These are phyloP conservation scores for Calvadosia cruxmelitensis DNA, from an alignment of 30 jellyfish, hydroid and myxozoan species.

Conservation along the genomic window DNA sequence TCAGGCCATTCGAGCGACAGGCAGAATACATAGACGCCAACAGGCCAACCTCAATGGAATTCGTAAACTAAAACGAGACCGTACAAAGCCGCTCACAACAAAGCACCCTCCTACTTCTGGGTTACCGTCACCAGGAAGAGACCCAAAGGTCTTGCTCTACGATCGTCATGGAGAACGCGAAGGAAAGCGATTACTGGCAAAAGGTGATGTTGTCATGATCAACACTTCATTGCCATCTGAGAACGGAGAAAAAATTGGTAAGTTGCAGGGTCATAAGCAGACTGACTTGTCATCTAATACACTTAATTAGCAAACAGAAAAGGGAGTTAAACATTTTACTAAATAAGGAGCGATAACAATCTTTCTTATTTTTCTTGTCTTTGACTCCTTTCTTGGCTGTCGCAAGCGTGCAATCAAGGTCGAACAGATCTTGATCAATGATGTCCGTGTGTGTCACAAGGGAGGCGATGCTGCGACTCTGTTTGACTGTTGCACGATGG, in stretches of 20 bases:
- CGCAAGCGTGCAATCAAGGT: no score
- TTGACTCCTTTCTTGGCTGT: no score
- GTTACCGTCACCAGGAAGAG: neutral
- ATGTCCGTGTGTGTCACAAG: no score
- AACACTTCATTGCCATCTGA: neutral
- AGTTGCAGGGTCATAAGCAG: no score
- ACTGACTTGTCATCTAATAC: no score
- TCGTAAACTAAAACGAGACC: neutral
- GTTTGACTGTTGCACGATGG: no score
- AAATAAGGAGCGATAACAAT: no score
- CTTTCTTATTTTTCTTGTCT: no score
- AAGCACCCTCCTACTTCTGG: neutral
- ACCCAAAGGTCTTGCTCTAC: neutral
- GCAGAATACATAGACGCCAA: neutral
- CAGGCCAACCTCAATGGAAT: neutral
- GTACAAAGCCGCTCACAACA: neutral
- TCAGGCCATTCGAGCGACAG: neutral
- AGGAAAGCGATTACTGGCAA: neutral
- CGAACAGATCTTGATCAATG: no score
- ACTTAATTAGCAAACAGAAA: no score
- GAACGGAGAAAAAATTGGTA: neutral
- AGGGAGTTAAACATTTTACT: no score
- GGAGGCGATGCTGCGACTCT: no score
- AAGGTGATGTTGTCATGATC: neutral
- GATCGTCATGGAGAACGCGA: conserved; percentile 1